Evolutionary conservation across 64 coral and sea anemone species (phyloP).

Genomic region (Pachyseris speciosa): DNA sequence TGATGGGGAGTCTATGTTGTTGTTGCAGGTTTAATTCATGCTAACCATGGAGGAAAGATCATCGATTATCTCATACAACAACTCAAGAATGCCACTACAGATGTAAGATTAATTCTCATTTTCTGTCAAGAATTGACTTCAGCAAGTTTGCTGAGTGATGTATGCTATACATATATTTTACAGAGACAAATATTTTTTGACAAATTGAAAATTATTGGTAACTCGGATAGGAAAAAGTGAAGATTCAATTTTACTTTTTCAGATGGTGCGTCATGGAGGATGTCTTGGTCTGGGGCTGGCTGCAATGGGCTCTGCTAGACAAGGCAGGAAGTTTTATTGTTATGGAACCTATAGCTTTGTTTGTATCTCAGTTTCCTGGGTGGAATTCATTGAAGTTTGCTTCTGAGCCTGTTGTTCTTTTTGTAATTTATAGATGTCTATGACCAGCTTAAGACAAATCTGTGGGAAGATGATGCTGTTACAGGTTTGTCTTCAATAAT

Average conservation of each 20-base stretch:
- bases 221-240: no score
- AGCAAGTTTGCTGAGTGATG: no score
- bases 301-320: conserved; percentile 93
- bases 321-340: conserved; percentile 44
- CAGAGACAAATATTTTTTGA: no score
- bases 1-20: background rate
- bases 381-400: no score
- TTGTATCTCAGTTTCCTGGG: background rate
- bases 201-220: no score
- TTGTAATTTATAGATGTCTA: conserved; percentile 89
- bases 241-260: background rate
- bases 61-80: conserved; percentile 95
- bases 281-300: conserved; percentile 96
- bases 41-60: conserved; percentile 97
- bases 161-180: background rate
- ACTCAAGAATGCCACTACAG: conserved; percentile 90
- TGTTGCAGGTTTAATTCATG: conserved; percentile 93
- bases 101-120: conserved; percentile 68
- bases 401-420: background rate
- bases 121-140: background rate
- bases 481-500: conserved; percentile 64
- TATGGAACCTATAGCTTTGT: background rate
- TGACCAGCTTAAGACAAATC: conserved; percentile 85
- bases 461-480: conserved; percentile 97
- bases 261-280: conserved; percentile 98